Base-by-base conservation (phyloP, 2,113 vertebrate species). In the Castor canadensis region DNA sequence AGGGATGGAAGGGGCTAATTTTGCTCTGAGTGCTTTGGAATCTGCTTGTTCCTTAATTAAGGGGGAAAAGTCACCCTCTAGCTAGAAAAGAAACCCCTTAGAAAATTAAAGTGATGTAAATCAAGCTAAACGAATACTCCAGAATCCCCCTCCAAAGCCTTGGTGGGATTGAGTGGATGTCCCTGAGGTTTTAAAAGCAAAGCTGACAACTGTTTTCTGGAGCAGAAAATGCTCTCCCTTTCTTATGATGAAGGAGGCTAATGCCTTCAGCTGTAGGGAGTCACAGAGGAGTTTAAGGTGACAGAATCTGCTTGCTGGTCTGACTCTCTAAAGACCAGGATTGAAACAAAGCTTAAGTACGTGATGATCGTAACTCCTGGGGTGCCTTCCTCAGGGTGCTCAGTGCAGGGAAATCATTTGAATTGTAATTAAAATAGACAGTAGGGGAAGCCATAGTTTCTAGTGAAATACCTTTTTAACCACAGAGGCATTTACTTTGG, bases 31-130 rank as follows among this genome's bases (percentile, higher is more conserved):
- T 82, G 92, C 93, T 95, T 81, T 85, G 95, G 92, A 97, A 96
- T 82, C 94, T 91, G 95, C 89, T 81, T 89, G 54, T 71, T 98
- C 87, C 97, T 98, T 98, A 97, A 98, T 98, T 98, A 98, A 98
- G 93, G 47, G 43, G 75, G 1, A 32, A 72, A 75, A 96, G 77
- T 90, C 67, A 87, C 87, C 47, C 91, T 66, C 16, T n/a, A 96
- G 96, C 87, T 97, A 97, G 93, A 95, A 82, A 97, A 98, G 92
- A 94, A 73, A 97, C 76, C 87, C 95, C 75, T 94, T 96, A 97
- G 97, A 95, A 96, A 97, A 98, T 92, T 81, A 93, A 67, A 97
- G 95, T 92, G 94, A 96, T 96, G 90, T 94, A 95, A 97, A 95
- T 77, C 73, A 97, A 95, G 89, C 60, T 97, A 98, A 98, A 96